Evolutionary conservation across 2,797 vertebrate species (phyloP).

Genomic region (Mormyrops boulengeri): DNA sequence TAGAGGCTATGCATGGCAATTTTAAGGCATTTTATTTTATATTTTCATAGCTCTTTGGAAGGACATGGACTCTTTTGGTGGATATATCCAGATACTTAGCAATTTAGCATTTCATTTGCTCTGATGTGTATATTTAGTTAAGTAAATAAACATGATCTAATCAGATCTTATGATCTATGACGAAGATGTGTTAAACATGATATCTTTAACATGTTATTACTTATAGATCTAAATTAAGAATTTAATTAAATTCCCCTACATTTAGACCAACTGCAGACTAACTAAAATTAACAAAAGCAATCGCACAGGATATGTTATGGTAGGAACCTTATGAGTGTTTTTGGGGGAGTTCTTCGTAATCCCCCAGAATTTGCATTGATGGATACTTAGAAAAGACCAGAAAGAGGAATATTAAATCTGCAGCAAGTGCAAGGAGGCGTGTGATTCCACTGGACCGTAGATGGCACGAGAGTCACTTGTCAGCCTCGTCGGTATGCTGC

Average conservation of each 20-base stretch:
- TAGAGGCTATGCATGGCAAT: constrained; percentile 61
- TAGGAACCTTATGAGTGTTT: background rate
- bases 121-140: constrained; percentile 10
- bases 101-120: background rate
- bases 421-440: background rate
- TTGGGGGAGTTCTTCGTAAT: background rate
- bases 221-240: background rate
- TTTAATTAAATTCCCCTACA: background rate
- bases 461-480: background rate
- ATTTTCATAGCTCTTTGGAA: constrained; percentile 47
- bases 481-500: background rate
- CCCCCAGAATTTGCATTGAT: background rate
- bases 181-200: background rate
- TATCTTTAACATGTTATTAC: background rate
- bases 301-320: background rate
- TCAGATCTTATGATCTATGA: background rate
- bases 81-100: constrained; percentile 40
- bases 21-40: constrained; percentile 62
- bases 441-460: background rate
- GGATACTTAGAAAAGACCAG: background rate
- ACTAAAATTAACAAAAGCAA: background rate
- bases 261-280: background rate
- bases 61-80: constrained; percentile 55
- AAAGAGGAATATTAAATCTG: background rate
- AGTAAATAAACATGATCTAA: constrained; percentile 16